Evolutionary conservation across 1,140 invertebrate species (phyloP), one percentile per base, ranked within the genome.

Genomic region (Drosophila subobscura): DNA sequence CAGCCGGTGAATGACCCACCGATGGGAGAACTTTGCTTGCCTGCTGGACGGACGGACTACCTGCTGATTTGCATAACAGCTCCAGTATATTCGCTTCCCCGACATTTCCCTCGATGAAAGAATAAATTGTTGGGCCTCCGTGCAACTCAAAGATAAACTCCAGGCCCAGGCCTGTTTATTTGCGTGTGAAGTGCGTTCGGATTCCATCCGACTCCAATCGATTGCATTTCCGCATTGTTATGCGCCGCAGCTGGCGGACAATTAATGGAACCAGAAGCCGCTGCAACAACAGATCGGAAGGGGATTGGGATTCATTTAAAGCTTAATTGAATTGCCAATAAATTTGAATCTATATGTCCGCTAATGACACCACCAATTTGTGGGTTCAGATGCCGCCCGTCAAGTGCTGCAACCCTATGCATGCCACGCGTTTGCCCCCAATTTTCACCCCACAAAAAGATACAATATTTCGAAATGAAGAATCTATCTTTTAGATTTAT

Each of bases 181-280:
- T 79, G 79, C 77, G 81, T 86, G 56, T 81, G 59, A 72, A 86
- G 80, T 85, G 81, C 80, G 80, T 85, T 86, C 77, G 5, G 71
- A 80, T 79, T 80, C 56, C 42, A 64, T 79, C 85, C 78, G 65
- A 63, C 50, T 77, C 70, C 41, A 57, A 68, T 76, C 72, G 60
- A 72, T 80, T 77, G 50, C 58, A 86, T 77, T 86, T 84, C 81
- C 80, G 79, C 80, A 83, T 79, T 71, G 80, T 68, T 72, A 51
- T 60, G 50, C 55, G 40, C 44, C 61, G 10, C 33, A 73, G 59
- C 71, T 72, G 54, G 44, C 57, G 61, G 50, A 61, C 63, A 68
- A 68, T 68, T 67, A 67, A 67, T 68, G 65, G 33, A 42, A 29
- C 20, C 60, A 63, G 45, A 8, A 22, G 51, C 12, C 5, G 55